phyloP scores from a whole-genome alignment of 2,888 invertebrate species.

The Nipponacmea schrenckii region DNA sequence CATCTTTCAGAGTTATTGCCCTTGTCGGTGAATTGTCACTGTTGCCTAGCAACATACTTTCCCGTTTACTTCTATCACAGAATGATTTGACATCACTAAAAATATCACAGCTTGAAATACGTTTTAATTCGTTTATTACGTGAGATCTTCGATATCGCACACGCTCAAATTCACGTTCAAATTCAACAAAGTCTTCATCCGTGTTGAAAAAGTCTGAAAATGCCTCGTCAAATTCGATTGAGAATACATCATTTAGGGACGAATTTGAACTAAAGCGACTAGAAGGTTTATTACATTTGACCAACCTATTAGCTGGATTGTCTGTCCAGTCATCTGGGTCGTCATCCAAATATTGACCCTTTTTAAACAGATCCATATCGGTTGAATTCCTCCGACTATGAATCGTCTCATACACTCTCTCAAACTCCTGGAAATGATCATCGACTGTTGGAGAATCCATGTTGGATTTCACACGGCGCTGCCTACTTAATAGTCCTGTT shows the following conservation, averaged over 20 bases:
- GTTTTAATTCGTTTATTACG: conserved; percentile 39
- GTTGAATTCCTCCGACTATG: conserved; percentile 44
- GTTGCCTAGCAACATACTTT: conserved; percentile 16
- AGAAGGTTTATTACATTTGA: background rate
- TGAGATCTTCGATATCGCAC: conserved; percentile 50
- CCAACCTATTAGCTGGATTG: background rate
- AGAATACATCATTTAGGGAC: conserved; percentile 10
- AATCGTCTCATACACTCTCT: conserved; percentile 57
- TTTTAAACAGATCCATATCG: conserved; percentile 11
- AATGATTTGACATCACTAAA: conserved; percentile 54
- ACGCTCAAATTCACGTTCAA: conserved; percentile 58
- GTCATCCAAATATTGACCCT: background rate
- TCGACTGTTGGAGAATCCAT: conserved; percentile 61
- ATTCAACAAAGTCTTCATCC: conserved; percentile 57
- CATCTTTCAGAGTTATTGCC: background rate
- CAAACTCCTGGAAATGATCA: conserved; percentile 61
- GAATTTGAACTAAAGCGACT: conserved; percentile 1
- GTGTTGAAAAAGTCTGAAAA: conserved; percentile 60
- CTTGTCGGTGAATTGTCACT: background rate
- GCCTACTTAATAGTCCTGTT: background rate
- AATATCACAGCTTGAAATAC: conserved; percentile 57
- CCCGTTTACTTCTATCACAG: conserved; percentile 50
- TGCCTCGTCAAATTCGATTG: conserved; percentile 39
- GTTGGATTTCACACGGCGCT: background rate
- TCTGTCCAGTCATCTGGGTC: conserved; percentile 14